These are phyloP conservation scores for Bettongia penicillata DNA, from an alignment of 2,113 vertebrate species.

Conservation along the genomic window DNA sequence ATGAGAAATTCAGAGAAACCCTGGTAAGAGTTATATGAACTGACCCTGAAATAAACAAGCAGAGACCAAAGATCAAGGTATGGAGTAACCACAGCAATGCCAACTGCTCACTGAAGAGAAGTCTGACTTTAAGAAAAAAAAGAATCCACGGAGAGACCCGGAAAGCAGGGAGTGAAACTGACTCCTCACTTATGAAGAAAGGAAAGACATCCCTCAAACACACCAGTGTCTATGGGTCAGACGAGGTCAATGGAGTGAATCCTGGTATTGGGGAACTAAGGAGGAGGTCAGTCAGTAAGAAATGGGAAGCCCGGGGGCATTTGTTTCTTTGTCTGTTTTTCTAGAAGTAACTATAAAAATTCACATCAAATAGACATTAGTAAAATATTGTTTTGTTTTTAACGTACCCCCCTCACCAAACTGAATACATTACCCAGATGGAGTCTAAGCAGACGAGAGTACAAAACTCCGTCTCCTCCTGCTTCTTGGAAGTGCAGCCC, in stretches of 20 bases:
- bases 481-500: background rate
- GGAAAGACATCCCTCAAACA: background rate
- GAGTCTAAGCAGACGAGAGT: background rate
- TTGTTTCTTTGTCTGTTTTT: background rate
- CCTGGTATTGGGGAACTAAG: background rate
- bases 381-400: background rate
- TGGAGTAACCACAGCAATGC: background rate
- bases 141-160: background rate
- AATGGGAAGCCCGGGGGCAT: background rate
- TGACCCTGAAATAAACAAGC: background rate
- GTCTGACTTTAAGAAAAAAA: background rate
- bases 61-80: background rate
- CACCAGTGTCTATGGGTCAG: background rate
- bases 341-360: background rate
- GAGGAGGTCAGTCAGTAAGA: background rate
- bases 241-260: background rate
- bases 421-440: background rate
- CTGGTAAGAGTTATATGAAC: background rate
- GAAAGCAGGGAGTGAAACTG: background rate
- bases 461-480: background rate
- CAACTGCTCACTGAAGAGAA: background rate
- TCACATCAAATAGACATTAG: background rate
- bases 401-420: background rate
- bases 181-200: background rate
- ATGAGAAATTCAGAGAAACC: background rate